Conservation (phyloP, 92 coral and sea anemone genomes). For the Actinernus sp. region DNA sequence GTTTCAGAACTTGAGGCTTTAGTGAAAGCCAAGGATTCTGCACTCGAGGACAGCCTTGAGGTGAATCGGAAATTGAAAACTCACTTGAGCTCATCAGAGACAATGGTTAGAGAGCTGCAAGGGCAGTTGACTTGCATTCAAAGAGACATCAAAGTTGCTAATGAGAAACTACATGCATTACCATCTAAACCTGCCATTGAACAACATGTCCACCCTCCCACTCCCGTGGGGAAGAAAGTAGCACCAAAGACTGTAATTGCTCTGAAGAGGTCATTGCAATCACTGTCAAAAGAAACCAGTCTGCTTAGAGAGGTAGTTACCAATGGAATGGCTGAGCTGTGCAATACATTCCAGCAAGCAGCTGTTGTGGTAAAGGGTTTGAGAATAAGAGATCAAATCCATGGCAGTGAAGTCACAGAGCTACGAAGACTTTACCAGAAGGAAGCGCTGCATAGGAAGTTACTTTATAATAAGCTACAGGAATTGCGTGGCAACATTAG, state of each 20-base stretch:
- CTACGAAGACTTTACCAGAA: slow-evolving; percentile 73
- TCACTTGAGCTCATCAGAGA: slow-evolving; percentile 53
- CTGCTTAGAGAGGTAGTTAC: slow-evolving; percentile 24
- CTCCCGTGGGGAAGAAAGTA: slow-evolving; percentile 30
- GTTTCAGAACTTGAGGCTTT: slow-evolving; percentile 54
- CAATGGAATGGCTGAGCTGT: slow-evolving; percentile 19
- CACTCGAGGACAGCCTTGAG: slow-evolving; percentile 32
- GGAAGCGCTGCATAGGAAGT: slow-evolving; percentile 80
- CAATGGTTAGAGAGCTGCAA: slow-evolving; percentile 52
- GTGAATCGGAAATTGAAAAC: slow-evolving; percentile 38
- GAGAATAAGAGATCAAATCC: slow-evolving; percentile 5
- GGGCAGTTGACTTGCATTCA: slow-evolving; percentile 37
- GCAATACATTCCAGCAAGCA: slow-evolving; percentile 24
- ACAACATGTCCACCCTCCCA: slow-evolving; percentile 5
- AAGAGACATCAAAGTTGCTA: slow-evolving; percentile 56
- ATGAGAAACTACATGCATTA: slow-evolving; percentile 17
- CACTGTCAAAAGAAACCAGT: slow-evolving; percentile 23
- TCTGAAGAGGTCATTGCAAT: slow-evolving; percentile 21
- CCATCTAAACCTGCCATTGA: slow-evolving; percentile 4
- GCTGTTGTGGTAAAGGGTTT: slow-evolving; percentile 14
- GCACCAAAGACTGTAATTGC: slow-evolving; percentile 29
- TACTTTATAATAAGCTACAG: slow-evolving; percentile 81
- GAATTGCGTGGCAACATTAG: slow-evolving; percentile 85
- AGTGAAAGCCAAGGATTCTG: slow-evolving; percentile 44
- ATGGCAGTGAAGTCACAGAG: slow-evolving; percentile 52